Conservation (phyloP, 2,797 vertebrate species). For the Oreochromis mossambicus region DNA sequence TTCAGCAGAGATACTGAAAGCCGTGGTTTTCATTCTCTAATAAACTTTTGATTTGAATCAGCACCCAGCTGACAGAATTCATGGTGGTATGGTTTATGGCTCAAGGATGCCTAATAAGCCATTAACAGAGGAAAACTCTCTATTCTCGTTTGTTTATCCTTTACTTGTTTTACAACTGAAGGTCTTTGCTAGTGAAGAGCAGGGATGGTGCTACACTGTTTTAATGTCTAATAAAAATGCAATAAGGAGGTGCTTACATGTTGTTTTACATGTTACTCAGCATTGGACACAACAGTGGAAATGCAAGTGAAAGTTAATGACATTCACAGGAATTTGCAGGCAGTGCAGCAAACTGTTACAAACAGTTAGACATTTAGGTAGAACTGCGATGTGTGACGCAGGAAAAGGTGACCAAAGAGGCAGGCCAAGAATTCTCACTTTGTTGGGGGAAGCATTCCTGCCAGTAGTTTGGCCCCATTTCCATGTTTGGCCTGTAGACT, state of each 20-base stretch:
- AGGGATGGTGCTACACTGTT: background rate
- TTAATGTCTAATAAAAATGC: background rate
- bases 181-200: background rate
- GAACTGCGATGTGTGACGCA: background rate
- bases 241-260: background rate
- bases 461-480: background rate
- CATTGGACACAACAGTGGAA: background rate
- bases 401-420: background rate
- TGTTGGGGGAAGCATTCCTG: too few relatives aligned
- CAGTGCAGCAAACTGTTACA: background rate
- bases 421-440: too few relatives aligned
- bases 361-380: background rate
- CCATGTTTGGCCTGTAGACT: background rate
- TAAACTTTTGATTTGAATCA: constrained; percentile 7
- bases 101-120: background rate
- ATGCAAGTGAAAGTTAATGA: too few relatives aligned
- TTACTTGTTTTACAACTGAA: background rate
- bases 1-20: constrained; percentile 11
- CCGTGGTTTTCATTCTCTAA: constrained; percentile 9
- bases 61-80: background rate
- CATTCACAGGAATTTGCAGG: background rate
- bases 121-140: background rate
- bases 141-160: background rate
- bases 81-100: background rate
- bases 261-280: background rate